Base-by-base conservation (phyloP, 37 sponge, comb jelly and placozoan genomes). In the Theonella swinhoei region DNA sequence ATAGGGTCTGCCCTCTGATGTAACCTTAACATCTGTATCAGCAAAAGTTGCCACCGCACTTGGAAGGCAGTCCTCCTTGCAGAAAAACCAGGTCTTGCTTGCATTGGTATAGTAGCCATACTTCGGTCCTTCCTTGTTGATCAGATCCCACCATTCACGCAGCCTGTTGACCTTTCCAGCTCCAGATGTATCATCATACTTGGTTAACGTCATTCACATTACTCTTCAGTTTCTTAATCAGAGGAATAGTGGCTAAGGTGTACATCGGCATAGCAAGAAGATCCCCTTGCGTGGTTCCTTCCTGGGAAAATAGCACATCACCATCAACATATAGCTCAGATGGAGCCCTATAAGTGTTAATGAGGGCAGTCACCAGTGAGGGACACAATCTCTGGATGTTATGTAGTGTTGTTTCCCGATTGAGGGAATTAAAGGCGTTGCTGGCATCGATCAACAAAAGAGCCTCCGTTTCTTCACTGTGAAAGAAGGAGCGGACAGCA, bases 21-120 rank as follows among this genome's bases (percentile, higher is more conserved):
- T n/a, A n/a, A n/a, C n/a, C n/a, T n/a, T n/a, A n/a, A n/a, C n/a
- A 5, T 29, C 71, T 36, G 39, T 31, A 59, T 7, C 60, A 31
- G 75, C 59, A 43, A 75, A 75, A 30, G 59, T 17, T 7, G 75
- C 22, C 9, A 19, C 8, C 11, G 59, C 75, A 41, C 4, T 23
- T 25, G 75, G 28, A 42, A 9, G 25, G 28, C 29, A 43, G 75
- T 65, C 43, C 42, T 79, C 35, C 42, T 79, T 79, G 37, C 42
- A 39, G 39, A 79, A 24, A 9, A 83, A 39, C 82, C 82, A 82
- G 8, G 85, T 75, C 72, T 84, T 84, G 68, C 32, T 28, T 29
- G 85, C 77, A 64, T 85, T 85, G 24, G 72, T 22, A 41, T 70
- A 85, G 72, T 85, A 85, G 32, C 86, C 86, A 77, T 47, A 85